Percentiles rank a stretch among this genome's conserved stretches.
phyloP scores from a whole-genome alignment of 2,113 vertebrate genomes.

The Rhodinocichla rosea region DNA sequence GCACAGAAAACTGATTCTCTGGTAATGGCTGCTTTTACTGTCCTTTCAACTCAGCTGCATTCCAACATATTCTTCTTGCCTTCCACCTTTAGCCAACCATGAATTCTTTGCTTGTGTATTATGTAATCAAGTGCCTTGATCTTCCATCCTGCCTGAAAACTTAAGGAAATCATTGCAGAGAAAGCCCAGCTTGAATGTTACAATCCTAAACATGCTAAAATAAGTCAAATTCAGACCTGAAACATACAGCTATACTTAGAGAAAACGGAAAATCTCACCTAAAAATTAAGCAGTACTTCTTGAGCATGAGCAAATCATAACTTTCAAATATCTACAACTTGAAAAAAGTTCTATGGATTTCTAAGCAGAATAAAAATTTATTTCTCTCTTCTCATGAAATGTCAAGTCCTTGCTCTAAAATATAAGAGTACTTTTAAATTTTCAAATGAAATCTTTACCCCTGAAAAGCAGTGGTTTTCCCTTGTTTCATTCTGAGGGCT shows the following conservation, averaged over 20 bases:
- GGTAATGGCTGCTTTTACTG: not conserved
- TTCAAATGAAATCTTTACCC: not conserved
- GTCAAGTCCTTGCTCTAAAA: not conserved
- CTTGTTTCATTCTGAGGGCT: not conserved
- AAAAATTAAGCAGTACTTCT: not conserved
- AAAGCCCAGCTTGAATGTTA: not conserved
- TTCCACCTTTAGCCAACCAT: not conserved
- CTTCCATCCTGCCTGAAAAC: not conserved
- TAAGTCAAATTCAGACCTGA: not conserved
- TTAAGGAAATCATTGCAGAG: not conserved
- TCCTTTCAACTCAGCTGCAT: not conserved
- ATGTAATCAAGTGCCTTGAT: not conserved
- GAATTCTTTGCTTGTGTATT: not conserved
- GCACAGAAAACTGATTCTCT: not conserved
- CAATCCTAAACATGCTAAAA: not conserved
- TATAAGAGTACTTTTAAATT: not conserved
- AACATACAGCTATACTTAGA: not conserved
- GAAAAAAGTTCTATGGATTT: not conserved
- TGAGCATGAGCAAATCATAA: not conserved
- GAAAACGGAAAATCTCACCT: not conserved
- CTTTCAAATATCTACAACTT: not conserved
- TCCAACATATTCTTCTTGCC: not conserved
- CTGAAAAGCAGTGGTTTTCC: not conserved
- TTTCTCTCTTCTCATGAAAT: not conserved
- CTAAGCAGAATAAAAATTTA: not conserved